phyloP scores from a whole-genome alignment of 1,140 invertebrate species.

The Brachionus rotundiformis region DNA sequence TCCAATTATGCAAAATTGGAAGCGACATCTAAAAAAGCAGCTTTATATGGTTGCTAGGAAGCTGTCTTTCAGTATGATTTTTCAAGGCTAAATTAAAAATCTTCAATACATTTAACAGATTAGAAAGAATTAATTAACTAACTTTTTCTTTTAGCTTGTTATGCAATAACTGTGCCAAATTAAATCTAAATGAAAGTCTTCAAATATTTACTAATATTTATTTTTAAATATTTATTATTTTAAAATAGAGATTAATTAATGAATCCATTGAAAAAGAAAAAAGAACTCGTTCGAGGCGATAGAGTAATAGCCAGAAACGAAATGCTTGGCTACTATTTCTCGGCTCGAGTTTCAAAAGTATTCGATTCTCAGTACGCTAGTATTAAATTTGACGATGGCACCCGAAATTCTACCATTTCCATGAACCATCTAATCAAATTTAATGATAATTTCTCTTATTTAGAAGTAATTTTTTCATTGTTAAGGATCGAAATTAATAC shows the following conservation, averaged over 20 bases:
- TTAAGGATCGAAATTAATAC: too few species aligned
- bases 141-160: not conserved
- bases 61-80: not conserved
- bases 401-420: not conserved
- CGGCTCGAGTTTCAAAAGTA: not conserved
- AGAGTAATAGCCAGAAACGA: constrained; percentile 33
- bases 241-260: not conserved
- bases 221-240: not conserved
- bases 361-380: constrained; percentile 18
- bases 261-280: not conserved
- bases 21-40: not conserved
- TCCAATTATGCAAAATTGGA: not conserved
- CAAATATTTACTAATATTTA: not conserved
- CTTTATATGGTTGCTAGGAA: not conserved
- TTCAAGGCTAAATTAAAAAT: not conserved
- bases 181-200: not conserved
- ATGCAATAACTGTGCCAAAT: not conserved
- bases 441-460: not conserved
- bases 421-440: not conserved
- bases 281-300: not conserved
- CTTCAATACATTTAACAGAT: not conserved
- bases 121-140: not conserved
- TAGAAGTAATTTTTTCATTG: not conserved
- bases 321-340: constrained; percentile 19
- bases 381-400: constrained; percentile 42